Conservation (phyloP, 2,797 vertebrate species). For the Sebastes diploproa region DNA sequence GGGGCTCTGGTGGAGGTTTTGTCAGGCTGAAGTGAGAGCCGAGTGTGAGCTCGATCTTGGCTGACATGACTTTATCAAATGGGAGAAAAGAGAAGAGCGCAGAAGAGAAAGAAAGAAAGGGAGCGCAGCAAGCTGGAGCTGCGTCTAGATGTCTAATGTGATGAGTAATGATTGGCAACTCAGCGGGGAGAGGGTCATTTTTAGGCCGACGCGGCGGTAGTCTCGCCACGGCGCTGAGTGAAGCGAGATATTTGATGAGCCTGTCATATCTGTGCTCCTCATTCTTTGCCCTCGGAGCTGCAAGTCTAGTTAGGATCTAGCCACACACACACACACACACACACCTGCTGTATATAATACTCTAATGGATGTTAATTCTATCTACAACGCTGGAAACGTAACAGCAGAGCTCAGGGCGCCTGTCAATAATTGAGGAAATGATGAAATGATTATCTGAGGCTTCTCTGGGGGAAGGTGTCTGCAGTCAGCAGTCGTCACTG, state of each 20-base stretch:
- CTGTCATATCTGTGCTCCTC: conserved; percentile 37
- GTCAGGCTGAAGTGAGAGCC: background rate
- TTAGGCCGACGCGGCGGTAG: conserved; percentile 37
- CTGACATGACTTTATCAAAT: background rate
- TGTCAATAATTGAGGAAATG: conserved; percentile 66
- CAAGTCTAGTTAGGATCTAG: conserved; percentile 37
- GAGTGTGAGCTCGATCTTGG: background rate
- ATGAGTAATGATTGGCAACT: conserved; percentile 52
- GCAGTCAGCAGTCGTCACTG: conserved; percentile 15
- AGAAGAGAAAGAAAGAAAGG: background rate
- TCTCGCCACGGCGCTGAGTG: background rate
- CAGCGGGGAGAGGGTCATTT: conserved; percentile 42
- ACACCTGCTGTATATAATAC: conserved; percentile 10
- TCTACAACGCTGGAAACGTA: conserved; percentile 37
- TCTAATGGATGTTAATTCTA: conserved; percentile 60
- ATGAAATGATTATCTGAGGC: conserved; percentile 63
- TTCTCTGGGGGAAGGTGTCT: conserved; percentile 18
- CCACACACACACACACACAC: background rate
- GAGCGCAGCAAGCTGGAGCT: background rate
- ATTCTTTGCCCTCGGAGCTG: conserved; percentile 9
- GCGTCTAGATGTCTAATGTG: conserved; percentile 26
- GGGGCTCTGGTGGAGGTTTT: background rate
- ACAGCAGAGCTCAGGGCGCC: conserved; percentile 41
- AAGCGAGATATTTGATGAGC: conserved; percentile 44
- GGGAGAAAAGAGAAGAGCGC: background rate